These are phyloP conservation scores for Jacana jacana DNA, from an alignment of 2,113 vertebrate species.

Conservation along the genomic window DNA sequence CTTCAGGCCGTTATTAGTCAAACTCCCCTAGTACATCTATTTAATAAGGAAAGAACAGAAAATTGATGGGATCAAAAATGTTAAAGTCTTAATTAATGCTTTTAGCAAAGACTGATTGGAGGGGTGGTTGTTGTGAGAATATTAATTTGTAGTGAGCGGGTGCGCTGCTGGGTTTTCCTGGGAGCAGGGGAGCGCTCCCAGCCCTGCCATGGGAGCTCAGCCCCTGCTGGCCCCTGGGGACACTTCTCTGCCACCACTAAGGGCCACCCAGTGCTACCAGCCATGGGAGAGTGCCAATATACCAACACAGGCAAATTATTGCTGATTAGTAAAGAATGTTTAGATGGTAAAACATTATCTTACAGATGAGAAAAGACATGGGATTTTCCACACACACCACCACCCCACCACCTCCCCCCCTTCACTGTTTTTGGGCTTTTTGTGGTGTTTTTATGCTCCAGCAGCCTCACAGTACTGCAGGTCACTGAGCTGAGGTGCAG, in stretches of 20 bases:
- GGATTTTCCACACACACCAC: too few relatives aligned
- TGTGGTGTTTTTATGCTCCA: accelerated
- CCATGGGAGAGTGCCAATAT: background rate
- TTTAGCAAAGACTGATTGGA: constrained; percentile 50
- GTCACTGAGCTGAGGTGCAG: background rate
- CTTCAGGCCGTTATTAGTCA: background rate
- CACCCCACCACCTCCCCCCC: too few relatives aligned
- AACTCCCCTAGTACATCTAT: constrained; percentile 13
- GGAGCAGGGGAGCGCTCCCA: background rate
- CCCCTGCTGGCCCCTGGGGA: background rate
- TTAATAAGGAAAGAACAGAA: constrained; percentile 58
- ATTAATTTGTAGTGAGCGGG: background rate
- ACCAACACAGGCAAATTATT: background rate
- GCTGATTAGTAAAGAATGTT: background rate
- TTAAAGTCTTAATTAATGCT: constrained; percentile 65
- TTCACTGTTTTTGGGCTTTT: background rate
- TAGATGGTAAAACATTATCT: constrained; percentile 6
- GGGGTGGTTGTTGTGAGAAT: background rate
- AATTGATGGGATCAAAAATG: constrained; percentile 69
- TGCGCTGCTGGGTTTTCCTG: background rate
- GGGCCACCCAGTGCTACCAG: background rate
- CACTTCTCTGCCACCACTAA: background rate
- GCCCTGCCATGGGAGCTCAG: background rate
- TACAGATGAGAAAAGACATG: background rate
- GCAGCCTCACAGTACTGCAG: background rate